Percentiles rank a stretch among this genome's conserved stretches.
Evolutionary conservation across 1,140 invertebrate species (phyloP).

Genomic region (Temnothorax longispinosus): DNA sequence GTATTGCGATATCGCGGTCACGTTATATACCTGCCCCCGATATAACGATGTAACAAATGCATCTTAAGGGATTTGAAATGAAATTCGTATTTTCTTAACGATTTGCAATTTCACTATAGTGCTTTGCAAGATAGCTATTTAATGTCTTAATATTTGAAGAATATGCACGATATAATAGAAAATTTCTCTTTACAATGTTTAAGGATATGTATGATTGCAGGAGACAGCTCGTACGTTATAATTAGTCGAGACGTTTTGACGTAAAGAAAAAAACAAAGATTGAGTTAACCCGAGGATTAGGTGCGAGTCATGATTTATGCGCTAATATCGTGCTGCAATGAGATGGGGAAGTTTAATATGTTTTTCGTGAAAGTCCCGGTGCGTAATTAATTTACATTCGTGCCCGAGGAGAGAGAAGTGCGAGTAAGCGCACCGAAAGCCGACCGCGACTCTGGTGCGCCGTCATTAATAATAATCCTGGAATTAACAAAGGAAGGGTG

Average conservation of each 20-base stretch:
- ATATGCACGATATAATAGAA: not conserved
- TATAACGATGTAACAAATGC: not conserved
- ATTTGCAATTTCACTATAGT: not conserved
- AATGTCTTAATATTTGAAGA: not conserved
- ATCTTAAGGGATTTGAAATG: not conserved
- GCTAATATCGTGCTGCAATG: conserved; percentile 79
- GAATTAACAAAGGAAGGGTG: conserved; percentile 75
- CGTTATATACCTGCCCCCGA: not conserved
- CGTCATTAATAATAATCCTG: conserved; percentile 80
- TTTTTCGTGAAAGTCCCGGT: conserved; percentile 75
- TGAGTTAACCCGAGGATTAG: conserved; percentile 42
- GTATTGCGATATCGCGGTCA: not conserved
- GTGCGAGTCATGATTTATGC: conserved; percentile 79
- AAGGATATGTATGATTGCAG: not conserved
- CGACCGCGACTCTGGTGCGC: conserved; percentile 68
- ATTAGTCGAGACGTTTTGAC: conserved; percentile 39
- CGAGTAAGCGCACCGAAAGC: conserved; percentile 52
- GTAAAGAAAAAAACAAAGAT: conserved; percentile 15
- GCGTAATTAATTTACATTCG: conserved; percentile 82
- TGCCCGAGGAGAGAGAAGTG: conserved; percentile 62
- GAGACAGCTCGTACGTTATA: conserved; percentile 27
- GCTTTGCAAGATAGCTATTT: not conserved
- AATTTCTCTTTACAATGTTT: not conserved
- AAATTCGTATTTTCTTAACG: not conserved
- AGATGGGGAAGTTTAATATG: conserved; percentile 76